Evolutionary conservation across 2,888 invertebrate species (phyloP).

Genomic region (Eupeodes luniger): DNA sequence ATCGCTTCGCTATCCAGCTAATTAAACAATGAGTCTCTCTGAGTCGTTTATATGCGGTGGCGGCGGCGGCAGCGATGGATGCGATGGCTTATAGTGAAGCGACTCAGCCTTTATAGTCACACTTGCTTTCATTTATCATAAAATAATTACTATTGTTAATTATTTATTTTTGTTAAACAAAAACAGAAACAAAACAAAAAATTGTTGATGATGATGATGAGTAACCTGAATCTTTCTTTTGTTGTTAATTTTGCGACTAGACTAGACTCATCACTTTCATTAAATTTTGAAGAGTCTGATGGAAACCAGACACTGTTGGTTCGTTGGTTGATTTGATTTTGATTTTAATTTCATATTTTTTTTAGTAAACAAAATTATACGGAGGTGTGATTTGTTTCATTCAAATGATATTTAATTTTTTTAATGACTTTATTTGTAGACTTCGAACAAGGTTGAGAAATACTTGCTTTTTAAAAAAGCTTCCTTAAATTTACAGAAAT

Average conservation of each 20-base stretch:
- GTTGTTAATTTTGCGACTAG: slow-evolving; percentile 20
- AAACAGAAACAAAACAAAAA: background rate
- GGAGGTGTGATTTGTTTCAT: too few species aligned
- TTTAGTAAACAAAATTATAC: too few species aligned
- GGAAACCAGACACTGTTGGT: background rate
- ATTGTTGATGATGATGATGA: background rate
- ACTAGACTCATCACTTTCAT: slow-evolving; percentile 62
- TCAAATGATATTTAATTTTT: too few species aligned
- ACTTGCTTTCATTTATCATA: slow-evolving; percentile 65
- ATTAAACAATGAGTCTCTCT: slow-evolving; percentile 70
- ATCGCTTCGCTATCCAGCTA: slow-evolving; percentile 34
- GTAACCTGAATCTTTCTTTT: slow-evolving; percentile 41
- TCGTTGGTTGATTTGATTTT: background rate
- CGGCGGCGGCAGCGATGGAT: slow-evolving; percentile 14
- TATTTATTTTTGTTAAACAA: slow-evolving; percentile 3
- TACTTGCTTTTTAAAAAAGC: too few species aligned
- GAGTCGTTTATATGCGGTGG: background rate
- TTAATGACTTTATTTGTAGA: too few species aligned
- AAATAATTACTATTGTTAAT: slow-evolving; percentile 16
- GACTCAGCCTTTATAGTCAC: slow-evolving; percentile 40
- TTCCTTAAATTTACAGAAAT: too few species aligned
- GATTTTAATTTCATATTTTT: too few species aligned
- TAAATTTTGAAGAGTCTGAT: slow-evolving; percentile 29
- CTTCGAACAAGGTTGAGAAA: too few species aligned
- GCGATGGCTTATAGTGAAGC: slow-evolving; percentile 23